A percentile compares a stretch with the other conserved stretches of the same genome.
phyloP scores from a whole-genome alignment of 2,113 vertebrate species.

The Cyphomyrus discorhynchus region DNA sequence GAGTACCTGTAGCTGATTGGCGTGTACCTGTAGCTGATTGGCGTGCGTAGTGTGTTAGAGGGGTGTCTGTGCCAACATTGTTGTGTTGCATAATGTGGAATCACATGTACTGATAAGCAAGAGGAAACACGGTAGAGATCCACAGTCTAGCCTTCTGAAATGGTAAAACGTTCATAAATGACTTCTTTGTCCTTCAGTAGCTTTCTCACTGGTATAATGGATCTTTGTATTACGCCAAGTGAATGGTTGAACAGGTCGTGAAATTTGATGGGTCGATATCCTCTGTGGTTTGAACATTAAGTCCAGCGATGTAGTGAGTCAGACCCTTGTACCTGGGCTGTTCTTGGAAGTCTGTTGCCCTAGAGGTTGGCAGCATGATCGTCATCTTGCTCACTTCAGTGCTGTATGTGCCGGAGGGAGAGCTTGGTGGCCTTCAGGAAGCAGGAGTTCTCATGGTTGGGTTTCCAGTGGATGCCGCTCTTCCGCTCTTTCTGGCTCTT shows the following conservation, averaged over 20 bases:
- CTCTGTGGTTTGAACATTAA: neutral
- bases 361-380: conserved; percentile 2
- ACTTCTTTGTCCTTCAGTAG: neutral
- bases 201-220: neutral
- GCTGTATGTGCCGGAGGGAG: conserved; percentile 40
- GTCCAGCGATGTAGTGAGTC: conserved; percentile 24
- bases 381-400: conserved; percentile 33
- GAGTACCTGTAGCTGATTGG: neutral
- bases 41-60: neutral
- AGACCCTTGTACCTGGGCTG: conserved; percentile 3
- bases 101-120: neutral
- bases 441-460: conserved; percentile 65
- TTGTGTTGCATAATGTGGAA: neutral
- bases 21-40: neutral
- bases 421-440: conserved; percentile 78
- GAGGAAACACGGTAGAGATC: neutral
- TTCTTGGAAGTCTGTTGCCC: neutral
- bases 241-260: neutral
- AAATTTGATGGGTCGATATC: neutral
- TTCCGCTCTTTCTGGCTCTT: conserved; percentile 64
- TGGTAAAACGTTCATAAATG: neutral
- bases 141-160: neutral
- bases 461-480: conserved; percentile 79
- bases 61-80: neutral
- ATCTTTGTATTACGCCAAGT: neutral